These are phyloP conservation scores for Ruditapes philippinarum DNA, from an alignment of 1,140 invertebrate genomes.

Conservation along the genomic window DNA sequence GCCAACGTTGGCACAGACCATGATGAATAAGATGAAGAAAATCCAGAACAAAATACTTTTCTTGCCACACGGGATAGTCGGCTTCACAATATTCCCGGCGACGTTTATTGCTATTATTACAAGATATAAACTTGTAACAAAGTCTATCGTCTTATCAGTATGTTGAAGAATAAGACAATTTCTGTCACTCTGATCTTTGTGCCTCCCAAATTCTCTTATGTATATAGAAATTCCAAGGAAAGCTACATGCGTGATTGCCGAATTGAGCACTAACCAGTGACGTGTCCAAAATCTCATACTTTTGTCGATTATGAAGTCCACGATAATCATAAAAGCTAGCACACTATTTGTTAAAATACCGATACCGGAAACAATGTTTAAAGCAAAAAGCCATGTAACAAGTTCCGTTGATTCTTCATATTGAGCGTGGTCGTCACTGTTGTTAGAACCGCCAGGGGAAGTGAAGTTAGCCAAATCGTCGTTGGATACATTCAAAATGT, in stretches of 20 bases:
- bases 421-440: not conserved
- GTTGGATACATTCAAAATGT: slow-evolving; percentile 38
- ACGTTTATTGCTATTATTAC: slow-evolving; percentile 45
- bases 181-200: slow-evolving; percentile 22
- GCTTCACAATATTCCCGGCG: slow-evolving; percentile 9
- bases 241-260: slow-evolving; percentile 18
- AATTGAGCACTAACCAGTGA: slow-evolving; percentile 55
- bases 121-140: slow-evolving; percentile 28
- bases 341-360: slow-evolving; percentile 51
- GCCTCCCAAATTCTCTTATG: slow-evolving; percentile 36
- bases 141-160: slow-evolving; percentile 59
- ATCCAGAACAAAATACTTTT: slow-evolving; percentile 54
- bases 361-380: slow-evolving; percentile 57
- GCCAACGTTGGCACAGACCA: slow-evolving; percentile 56
- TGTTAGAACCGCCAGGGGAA: too few relatives aligned
- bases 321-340: slow-evolving; percentile 51
- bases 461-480: slow-evolving; percentile 37
- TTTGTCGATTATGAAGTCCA: slow-evolving; percentile 53
- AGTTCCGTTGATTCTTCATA: not conserved
- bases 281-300: slow-evolving; percentile 31
- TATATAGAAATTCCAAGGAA: slow-evolving; percentile 53
- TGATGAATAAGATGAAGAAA: slow-evolving; percentile 51
- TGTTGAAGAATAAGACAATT: slow-evolving; percentile 55
- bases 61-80: slow-evolving; percentile 27
- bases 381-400: slow-evolving; percentile 47